Conservation (phyloP, 2,113 vertebrate genomes). For the Corythoichthys haematopterus region DNA sequence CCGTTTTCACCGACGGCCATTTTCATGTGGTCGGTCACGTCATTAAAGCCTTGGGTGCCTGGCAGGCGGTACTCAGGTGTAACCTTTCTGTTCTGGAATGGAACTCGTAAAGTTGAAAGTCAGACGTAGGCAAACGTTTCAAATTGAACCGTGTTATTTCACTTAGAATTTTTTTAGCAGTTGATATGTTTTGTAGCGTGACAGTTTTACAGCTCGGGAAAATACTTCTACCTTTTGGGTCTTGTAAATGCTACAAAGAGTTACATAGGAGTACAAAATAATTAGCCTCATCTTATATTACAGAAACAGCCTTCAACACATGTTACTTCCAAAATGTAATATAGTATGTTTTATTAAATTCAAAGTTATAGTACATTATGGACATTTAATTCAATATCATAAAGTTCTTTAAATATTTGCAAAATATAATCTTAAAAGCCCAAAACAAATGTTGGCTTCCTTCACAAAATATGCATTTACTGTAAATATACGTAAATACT, state of each 20-base stretch:
- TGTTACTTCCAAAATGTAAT: neutral
- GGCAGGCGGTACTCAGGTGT: slow-evolving; percentile 47
- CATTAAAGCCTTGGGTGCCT: slow-evolving; percentile 33
- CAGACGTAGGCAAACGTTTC: neutral
- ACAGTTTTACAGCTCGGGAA: neutral
- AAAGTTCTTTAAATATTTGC: too few species aligned
- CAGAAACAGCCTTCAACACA: neutral
- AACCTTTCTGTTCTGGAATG: slow-evolving; percentile 19
- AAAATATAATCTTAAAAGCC: too few species aligned
- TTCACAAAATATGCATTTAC: too few species aligned
- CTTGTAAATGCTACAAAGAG: neutral
- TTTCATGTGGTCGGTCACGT: slow-evolving; percentile 44
- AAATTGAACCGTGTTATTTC: neutral
- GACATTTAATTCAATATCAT: too few species aligned
- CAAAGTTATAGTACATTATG: too few species aligned
- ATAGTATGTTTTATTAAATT: too few species aligned
- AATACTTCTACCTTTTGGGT: neutral
- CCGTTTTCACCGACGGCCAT: slow-evolving; percentile 15
- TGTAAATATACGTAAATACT: too few species aligned
- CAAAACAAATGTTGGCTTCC: too few species aligned
- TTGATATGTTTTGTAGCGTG: neutral
- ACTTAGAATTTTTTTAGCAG: neutral
- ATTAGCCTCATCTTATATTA: neutral
- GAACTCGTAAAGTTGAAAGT: neutral
- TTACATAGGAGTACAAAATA: neutral